A percentile compares a stretch with the other conserved stretches of the same genome.
phyloP scores from a whole-genome alignment of 2,888 invertebrate species.

The Loripinus fragilis region DNA sequence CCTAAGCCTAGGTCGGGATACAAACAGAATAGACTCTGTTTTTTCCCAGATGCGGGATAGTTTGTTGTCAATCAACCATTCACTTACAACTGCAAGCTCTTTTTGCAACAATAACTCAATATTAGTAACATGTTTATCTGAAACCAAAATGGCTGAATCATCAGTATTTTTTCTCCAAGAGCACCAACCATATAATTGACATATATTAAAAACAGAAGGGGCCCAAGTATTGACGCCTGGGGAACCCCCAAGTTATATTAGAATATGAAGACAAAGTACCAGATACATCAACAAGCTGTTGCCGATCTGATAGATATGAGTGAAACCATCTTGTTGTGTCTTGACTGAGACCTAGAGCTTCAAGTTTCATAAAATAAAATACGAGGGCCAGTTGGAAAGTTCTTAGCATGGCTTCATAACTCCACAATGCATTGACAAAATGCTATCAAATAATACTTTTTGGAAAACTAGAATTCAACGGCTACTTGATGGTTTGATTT shows the following conservation, averaged over 20 bases:
- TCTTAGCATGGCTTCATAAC: no score
- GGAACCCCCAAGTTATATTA: background rate
- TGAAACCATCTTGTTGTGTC: background rate
- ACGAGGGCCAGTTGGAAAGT: no score
- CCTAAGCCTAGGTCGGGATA: conserved; percentile 8
- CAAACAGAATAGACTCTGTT: conserved; percentile 29
- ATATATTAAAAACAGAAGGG: conserved; percentile 5
- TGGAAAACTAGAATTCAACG: no score
- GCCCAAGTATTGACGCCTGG: background rate
- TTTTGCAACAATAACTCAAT: background rate
- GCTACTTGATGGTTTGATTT: no score
- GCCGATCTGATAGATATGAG: background rate
- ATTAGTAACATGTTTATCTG: background rate
- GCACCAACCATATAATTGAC: background rate
- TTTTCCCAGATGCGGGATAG: conserved; percentile 23
- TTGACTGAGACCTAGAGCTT: background rate
- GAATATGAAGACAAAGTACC: background rate
- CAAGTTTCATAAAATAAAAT: background rate
- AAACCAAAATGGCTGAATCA: background rate
- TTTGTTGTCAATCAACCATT: conserved; percentile 32
- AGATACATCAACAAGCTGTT: background rate
- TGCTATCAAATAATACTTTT: no score
- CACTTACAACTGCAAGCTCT: background rate
- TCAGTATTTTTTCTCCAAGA: background rate
- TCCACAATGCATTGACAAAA: no score